phyloP scores from a whole-genome alignment of 2,888 invertebrate genomes.

The Sinhomidia bicolor region DNA sequence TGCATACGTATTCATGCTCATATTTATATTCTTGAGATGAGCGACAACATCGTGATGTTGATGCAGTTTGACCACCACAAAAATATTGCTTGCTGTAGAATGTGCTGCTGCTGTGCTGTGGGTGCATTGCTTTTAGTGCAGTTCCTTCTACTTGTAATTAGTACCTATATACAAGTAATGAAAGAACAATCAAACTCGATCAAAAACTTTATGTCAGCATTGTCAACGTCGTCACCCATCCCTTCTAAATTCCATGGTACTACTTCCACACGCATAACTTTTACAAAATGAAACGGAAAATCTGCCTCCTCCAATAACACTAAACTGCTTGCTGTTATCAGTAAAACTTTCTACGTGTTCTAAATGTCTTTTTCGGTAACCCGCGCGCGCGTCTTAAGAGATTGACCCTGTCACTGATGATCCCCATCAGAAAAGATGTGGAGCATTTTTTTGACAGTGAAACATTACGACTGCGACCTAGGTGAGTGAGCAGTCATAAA shows the following conservation, averaged over 20 bases:
- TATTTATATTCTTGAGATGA: background rate
- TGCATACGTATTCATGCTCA: background rate
- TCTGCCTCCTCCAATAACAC: too few relatives aligned
- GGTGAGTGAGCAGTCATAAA: background rate
- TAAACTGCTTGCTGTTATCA: too few relatives aligned
- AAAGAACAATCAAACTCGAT: background rate
- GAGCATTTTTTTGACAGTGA: background rate
- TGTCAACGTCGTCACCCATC: background rate
- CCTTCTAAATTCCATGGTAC: background rate
- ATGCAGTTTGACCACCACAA: constrained; percentile 4
- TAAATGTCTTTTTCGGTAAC: too few relatives aligned
- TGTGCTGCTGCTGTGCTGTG: too few relatives aligned
- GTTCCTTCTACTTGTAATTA: too few relatives aligned
- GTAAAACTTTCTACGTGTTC: too few relatives aligned
- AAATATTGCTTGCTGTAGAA: too few relatives aligned
- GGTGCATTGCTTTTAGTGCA: too few relatives aligned
- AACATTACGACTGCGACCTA: background rate
- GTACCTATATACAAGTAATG: too few relatives aligned
- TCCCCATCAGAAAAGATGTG: background rate
- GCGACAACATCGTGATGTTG: background rate
- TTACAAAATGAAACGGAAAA: background rate
- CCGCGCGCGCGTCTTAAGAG: background rate
- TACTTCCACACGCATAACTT: background rate
- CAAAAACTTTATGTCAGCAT: background rate
- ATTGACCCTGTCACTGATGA: constrained; percentile 18